These are phyloP conservation scores for Paramormyrops hopkinsi DNA, from an alignment of 2,797 vertebrate species.

Conservation along the genomic window DNA sequence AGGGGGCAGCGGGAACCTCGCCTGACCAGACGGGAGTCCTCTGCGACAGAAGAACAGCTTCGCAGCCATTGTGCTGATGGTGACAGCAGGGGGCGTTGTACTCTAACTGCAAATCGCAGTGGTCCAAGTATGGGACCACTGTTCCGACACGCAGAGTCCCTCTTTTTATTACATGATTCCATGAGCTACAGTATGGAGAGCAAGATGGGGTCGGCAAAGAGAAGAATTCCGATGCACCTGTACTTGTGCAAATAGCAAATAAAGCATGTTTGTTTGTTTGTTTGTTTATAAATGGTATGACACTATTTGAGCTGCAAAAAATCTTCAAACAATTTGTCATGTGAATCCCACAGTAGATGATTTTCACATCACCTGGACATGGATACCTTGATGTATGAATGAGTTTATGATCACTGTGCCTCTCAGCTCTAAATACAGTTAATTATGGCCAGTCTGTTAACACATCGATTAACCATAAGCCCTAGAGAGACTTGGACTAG, in stretches of 20 bases:
- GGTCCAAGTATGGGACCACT: neutral
- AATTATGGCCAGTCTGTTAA: slow-evolving; percentile 11
- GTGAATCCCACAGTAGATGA: neutral
- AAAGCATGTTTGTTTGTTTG: neutral
- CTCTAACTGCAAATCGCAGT: neutral
- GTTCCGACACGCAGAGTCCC: neutral
- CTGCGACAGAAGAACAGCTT: neutral
- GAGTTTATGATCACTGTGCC: neutral
- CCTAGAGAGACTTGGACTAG: neutral
- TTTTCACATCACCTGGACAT: slow-evolving; percentile 1
- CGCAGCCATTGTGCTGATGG: neutral
- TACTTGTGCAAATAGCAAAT: neutral
- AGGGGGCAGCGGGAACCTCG: neutral
- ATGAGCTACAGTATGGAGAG: neutral
- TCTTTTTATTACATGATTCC: neutral
- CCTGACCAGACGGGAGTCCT: neutral
- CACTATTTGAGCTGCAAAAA: neutral
- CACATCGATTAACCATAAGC: slow-evolving; percentile 14
- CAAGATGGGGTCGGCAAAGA: neutral
- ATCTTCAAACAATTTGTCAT: neutral
- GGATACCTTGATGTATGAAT: neutral
- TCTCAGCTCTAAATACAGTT: slow-evolving; percentile 1
- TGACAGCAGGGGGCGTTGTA: neutral
- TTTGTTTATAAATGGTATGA: neutral
- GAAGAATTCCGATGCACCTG: neutral